phyloP scores from a whole-genome alignment of 1,140 invertebrate genomes.

The Augochlora pura region DNA sequence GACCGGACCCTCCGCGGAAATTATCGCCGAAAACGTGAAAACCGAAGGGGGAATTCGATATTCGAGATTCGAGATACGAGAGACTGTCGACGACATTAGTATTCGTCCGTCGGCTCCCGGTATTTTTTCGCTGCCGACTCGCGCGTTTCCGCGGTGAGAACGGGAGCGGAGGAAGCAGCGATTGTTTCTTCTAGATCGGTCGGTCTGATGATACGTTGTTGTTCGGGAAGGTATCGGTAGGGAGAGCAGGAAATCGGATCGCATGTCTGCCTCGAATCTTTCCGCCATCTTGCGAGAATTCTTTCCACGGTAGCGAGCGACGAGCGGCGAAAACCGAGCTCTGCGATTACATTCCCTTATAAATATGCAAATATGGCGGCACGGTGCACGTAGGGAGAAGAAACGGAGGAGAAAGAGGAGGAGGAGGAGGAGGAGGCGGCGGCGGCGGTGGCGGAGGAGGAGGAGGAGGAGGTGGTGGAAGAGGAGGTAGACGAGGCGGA shows the following conservation, averaged over 20 bases:
- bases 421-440: slow-evolving; percentile 29
- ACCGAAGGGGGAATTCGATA: no score
- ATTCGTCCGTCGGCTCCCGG: no score
- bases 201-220: slow-evolving; percentile 74
- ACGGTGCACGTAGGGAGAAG: slow-evolving; percentile 56
- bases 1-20: not conserved
- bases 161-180: slow-evolving; percentile 48
- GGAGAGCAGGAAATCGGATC: slow-evolving; percentile 75
- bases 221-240: slow-evolving; percentile 22
- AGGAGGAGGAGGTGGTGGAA: slow-evolving; percentile 32
- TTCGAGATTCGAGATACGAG: no score
- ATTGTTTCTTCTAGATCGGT: slow-evolving; percentile 76
- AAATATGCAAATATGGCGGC: slow-evolving; percentile 79
- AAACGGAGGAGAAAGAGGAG: slow-evolving; percentile 28
- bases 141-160: slow-evolving; percentile 4
- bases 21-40: not conserved
- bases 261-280: slow-evolving; percentile 79
- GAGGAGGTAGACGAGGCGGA: slow-evolving; percentile 34
- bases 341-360: slow-evolving; percentile 80
- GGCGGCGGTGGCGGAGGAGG: slow-evolving; percentile 35
- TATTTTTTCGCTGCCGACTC: no score
- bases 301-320: slow-evolving; percentile 71
- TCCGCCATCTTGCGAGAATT: slow-evolving; percentile 78
- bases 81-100: no score
- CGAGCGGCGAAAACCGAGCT: slow-evolving; percentile 77